phyloP scores from a whole-genome alignment of 2,888 invertebrate species.

The Melinaea menophilus region DNA sequence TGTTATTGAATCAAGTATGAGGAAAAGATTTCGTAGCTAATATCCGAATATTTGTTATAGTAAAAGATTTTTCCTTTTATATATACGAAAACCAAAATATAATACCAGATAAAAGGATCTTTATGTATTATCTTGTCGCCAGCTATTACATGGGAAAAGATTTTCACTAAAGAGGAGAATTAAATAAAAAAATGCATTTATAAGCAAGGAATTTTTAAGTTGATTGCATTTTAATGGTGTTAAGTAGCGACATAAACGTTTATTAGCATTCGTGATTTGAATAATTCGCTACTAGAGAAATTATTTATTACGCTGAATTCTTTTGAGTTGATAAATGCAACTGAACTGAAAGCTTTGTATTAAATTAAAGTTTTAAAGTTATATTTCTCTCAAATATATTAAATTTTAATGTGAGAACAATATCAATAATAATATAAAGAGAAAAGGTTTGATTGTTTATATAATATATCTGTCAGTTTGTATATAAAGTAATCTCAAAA shows the following conservation, averaged over 20 bases:
- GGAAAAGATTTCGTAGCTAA: neutral
- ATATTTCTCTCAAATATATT: neutral
- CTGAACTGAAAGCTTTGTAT: neutral
- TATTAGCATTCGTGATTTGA: constrained; percentile 66
- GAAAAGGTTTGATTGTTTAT: too few relatives aligned
- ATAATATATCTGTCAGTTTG: too few relatives aligned
- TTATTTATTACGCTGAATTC: constrained; percentile 17
- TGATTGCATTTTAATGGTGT: constrained; percentile 61
- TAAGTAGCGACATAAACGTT: constrained; percentile 63
- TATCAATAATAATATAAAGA: too few relatives aligned
- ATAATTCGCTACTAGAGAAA: constrained; percentile 34
- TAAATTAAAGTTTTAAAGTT: neutral
- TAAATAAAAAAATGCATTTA: neutral
- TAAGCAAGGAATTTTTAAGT: constrained; percentile 50
- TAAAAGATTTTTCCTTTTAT: too few relatives aligned
- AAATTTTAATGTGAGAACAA: too few relatives aligned
- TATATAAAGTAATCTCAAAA: too few relatives aligned
- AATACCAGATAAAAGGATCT: too few relatives aligned
- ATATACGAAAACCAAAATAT: too few relatives aligned
- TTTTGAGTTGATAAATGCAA: constrained; percentile 1
- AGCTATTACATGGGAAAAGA: neutral
- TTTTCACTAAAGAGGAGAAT: neutral
- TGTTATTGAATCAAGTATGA: constrained; percentile 10
- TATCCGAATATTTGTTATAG: too few relatives aligned
- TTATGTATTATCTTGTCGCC: neutral